These are phyloP conservation scores for Phaedon cochleariae DNA, from an alignment of 2,888 invertebrate genomes.

Conservation along the genomic window DNA sequence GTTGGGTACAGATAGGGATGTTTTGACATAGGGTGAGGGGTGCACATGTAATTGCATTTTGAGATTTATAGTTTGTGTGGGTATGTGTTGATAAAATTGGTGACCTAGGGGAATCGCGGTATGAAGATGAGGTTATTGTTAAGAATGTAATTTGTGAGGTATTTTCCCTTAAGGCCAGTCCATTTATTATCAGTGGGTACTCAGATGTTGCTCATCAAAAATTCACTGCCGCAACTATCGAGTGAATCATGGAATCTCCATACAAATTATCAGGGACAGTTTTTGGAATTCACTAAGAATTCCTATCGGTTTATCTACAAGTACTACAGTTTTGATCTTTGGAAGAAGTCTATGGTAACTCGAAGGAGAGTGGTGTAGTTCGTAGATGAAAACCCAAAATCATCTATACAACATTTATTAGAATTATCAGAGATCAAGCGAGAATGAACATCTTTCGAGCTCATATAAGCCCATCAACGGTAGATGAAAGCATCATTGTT, in stretches of 20 bases:
- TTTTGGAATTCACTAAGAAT: too few relatives aligned
- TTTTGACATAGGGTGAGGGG: conserved; percentile 7
- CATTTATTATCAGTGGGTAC: not conserved
- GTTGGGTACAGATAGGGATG: conserved; percentile 12
- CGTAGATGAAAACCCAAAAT: too few relatives aligned
- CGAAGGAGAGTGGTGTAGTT: too few relatives aligned
- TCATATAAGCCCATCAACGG: too few relatives aligned
- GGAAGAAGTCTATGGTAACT: too few relatives aligned
- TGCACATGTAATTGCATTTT: conserved; percentile 12
- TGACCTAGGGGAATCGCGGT: not conserved
- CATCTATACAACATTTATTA: too few relatives aligned
- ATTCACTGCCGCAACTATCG: not conserved
- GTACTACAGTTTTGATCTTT: too few relatives aligned
- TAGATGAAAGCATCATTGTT: too few relatives aligned
- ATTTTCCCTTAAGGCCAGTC: not conserved
- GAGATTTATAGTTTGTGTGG: conserved; percentile 16
- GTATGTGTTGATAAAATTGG: conserved; percentile 8
- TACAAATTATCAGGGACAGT: too few relatives aligned
- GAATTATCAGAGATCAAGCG: too few relatives aligned
- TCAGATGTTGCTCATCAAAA: not conserved
- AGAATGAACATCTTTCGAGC: too few relatives aligned
- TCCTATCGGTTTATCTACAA: too few relatives aligned
- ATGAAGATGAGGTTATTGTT: not conserved
- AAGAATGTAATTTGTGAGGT: not conserved
- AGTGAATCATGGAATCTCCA: not conserved